A percentile compares a stretch with the other conserved stretches of the same genome.
phyloP scores from a whole-genome alignment of 2,113 vertebrate genomes.

The Myotis brandtii region DNA sequence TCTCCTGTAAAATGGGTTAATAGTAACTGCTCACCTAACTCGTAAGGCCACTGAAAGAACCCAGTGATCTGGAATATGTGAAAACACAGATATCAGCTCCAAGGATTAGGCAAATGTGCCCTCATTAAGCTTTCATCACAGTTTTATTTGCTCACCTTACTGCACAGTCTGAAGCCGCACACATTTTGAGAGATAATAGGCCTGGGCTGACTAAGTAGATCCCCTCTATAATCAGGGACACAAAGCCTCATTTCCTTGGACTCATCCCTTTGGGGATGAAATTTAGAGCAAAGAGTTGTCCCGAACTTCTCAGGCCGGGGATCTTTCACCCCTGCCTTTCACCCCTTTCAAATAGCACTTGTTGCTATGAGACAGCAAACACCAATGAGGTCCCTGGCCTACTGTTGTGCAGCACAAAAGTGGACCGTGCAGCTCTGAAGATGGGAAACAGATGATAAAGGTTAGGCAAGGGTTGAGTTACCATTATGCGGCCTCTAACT shows the following conservation, averaged over 20 bases:
- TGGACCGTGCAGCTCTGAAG: neutral
- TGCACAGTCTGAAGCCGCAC: neutral
- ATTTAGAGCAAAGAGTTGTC: neutral
- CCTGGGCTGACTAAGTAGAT: neutral
- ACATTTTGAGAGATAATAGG: neutral
- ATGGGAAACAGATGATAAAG: slow-evolving; percentile 72
- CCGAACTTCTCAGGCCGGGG: neutral
- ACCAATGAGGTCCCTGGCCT: neutral
- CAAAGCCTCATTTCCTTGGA: neutral
- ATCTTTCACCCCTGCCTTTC: neutral
- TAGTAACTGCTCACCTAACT: too few relatives aligned
- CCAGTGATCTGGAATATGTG: accelerated
- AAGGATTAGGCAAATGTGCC: neutral
- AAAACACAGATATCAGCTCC: neutral
- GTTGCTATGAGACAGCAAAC: neutral
- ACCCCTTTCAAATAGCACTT: neutral
- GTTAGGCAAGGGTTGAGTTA: neutral
- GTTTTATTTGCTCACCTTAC: neutral
- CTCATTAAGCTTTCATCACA: neutral
- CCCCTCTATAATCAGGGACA: neutral
- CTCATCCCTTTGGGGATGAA: neutral
- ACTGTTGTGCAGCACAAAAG: neutral
- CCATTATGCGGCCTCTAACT: neutral
- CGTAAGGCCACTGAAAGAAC: neutral
- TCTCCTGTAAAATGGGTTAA: neutral